Base-by-base conservation (phyloP, 2,113 vertebrate genomes). In the Capra hircus region DNA sequence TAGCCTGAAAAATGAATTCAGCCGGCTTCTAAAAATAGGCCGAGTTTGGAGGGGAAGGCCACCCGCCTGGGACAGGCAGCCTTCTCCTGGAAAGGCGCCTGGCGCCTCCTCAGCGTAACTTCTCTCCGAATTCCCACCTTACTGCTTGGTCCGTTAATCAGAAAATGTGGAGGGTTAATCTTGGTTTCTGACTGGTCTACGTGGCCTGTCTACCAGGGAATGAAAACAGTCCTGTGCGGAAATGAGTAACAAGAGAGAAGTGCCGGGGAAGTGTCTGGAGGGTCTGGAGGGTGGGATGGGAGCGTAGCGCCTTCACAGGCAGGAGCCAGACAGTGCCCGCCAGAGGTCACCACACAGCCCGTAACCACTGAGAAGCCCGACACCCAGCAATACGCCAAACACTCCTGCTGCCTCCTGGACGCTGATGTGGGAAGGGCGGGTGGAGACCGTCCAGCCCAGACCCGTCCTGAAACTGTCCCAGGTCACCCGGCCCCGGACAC, bases 361-460 rank as follows among this genome's bases (percentile, higher is more conserved):
- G 0, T 7, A 3, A 12, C 71, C 80, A 14, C 8, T 1, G 30
- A 21, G 1, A 71, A 53, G 53, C 25, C 53, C 4, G 1, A 0
- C 0, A 16, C 7, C 2, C 30, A 15, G n/a, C 1, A 53, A 13
- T 40, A 33, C 0, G 5, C 2, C 27, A 12, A 30, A 36, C 33
- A 23, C 0, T 7, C n/a, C 6, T 33, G 4, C n/a, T 0, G 28
- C n/a, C 40, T 21, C 60, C 28, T 1, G 53, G 4, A 5, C 0
- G 36, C 1, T 62, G 3, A 7, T 2, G 17, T 1, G 21, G 30
- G 17, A 40, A n/a, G 55, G 7, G 23, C 2, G 0, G 59, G n/a
- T 14, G 21, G 50, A 25, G 14, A 19, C 21, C 0, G 0, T 3
- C 21, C 5, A 28, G 60, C 50, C 60, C 52, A 43, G 45, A 14